Evolutionary conservation across 2,888 invertebrate species (phyloP).

Genomic region (Rhagonycha lutea): DNA sequence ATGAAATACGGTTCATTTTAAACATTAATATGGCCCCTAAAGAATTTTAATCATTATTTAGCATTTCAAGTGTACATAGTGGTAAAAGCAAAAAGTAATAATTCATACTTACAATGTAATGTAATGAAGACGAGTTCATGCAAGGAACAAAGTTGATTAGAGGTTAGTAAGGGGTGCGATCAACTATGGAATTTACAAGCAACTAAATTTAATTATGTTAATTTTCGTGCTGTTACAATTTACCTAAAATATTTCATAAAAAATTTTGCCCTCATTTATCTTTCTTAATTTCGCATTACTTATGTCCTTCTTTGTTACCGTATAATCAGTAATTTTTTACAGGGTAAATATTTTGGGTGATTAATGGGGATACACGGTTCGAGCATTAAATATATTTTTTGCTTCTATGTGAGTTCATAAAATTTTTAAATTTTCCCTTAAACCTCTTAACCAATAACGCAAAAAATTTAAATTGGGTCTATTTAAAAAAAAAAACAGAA

Average conservation of each 20-base stretch:
- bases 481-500: slow-evolving; percentile 5
- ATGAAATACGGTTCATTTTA: not conserved
- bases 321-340: not conserved
- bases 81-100: not conserved
- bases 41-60: not conserved
- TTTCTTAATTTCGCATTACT: not conserved
- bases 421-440: not conserved
- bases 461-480: not conserved
- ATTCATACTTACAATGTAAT: slow-evolving; percentile 10
- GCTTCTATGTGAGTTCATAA: not conserved
- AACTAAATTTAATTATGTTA: not conserved
- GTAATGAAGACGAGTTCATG: slow-evolving; percentile 12
- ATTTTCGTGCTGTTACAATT: not conserved
- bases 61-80: not conserved
- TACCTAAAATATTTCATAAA: not conserved
- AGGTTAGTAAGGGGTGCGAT: not conserved
- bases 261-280: not conserved
- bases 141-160: slow-evolving; percentile 11
- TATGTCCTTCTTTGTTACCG: not conserved
- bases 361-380: not conserved
- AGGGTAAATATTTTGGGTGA: not conserved
- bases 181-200: not conserved
- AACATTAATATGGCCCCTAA: not conserved
- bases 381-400: not conserved
- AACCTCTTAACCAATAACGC: not conserved